Evolutionary conservation across 2,888 invertebrate species (phyloP).

Genomic region (Coelinius sp.): DNA sequence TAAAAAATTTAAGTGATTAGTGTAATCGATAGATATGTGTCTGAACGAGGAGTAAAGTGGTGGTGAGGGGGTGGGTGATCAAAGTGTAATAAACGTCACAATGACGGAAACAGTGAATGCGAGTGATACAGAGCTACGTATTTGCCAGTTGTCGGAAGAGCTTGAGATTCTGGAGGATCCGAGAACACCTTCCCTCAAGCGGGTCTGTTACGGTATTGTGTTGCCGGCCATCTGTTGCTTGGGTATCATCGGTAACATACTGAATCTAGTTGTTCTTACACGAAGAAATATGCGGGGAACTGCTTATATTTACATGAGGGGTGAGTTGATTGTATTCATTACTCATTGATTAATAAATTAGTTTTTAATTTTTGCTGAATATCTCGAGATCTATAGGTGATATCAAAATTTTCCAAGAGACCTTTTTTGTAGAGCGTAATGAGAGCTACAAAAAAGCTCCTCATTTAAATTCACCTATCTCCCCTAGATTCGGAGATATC

Average conservation of each 20-base stretch:
- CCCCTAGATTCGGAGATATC: no score
- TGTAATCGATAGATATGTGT: neutral
- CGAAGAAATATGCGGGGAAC: slow-evolving; percentile 84
- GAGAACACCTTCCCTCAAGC: slow-evolving; percentile 74
- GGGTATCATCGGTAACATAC: slow-evolving; percentile 83
- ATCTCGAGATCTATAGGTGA: no score
- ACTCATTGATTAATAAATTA: neutral
- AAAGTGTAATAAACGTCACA: slow-evolving; percentile 17
- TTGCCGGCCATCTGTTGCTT: slow-evolving; percentile 80
- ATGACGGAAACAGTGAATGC: slow-evolving; percentile 50
- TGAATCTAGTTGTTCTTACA: slow-evolving; percentile 84
- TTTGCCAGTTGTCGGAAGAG: slow-evolving; percentile 55
- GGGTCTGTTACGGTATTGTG: slow-evolving; percentile 78
- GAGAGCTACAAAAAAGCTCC: no score
- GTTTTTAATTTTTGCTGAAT: no score
- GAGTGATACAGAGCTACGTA: slow-evolving; percentile 47
- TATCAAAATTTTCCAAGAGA: no score
- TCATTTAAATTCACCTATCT: no score
- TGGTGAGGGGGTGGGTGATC: neutral
- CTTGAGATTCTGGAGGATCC: slow-evolving; percentile 73
- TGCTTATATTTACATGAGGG: slow-evolving; percentile 85
- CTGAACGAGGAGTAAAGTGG: neutral
- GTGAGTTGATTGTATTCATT: slow-evolving; percentile 70
- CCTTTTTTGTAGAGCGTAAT: no score
- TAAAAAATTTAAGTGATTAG: neutral